A percentile compares a stretch with the other conserved stretches of the same genome.
Evolutionary conservation across 1,140 invertebrate genomes (phyloP).

Genomic region (Hycleus cichorii): DNA sequence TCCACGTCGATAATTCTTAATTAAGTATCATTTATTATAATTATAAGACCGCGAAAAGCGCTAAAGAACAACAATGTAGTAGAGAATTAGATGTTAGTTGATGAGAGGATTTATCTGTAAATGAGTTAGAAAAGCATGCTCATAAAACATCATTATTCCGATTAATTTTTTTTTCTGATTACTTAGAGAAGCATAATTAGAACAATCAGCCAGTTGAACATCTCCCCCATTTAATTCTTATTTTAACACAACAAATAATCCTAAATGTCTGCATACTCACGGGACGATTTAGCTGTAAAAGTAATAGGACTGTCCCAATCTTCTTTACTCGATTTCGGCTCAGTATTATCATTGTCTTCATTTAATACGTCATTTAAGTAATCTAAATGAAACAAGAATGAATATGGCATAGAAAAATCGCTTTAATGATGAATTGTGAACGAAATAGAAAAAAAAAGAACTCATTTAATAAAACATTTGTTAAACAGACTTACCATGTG

Average conservation of each 20-base stretch:
- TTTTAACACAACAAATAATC: conserved; percentile 1
- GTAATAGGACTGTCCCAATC: conserved; percentile 80
- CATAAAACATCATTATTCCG: neutral
- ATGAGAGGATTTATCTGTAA: neutral
- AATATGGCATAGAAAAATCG: neutral
- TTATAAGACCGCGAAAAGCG: no score
- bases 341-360: conserved; percentile 56
- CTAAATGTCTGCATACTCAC: conserved; percentile 50
- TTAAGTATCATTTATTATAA: no score
- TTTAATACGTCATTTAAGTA: conserved; percentile 74
- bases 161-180: neutral
- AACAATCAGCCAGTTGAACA: conserved; percentile 10
- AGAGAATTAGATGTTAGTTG: no score
- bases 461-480: no score
- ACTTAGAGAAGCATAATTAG: conserved; percentile 1
- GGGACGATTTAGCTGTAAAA: conserved; percentile 74
- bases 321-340: conserved; percentile 50
- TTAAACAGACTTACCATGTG: conserved; percentile 61
- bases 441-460: no score
- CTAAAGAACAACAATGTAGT: no score
- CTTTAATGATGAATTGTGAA: neutral
- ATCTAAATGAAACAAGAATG: conserved; percentile 46
- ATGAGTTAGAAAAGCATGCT: conserved; percentile 3
- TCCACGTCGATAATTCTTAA: no score
- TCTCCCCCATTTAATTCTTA: conserved; percentile 6